phyloP scores from a whole-genome alignment of 2,113 vertebrate species.

The Pycnonotus jocosus region DNA sequence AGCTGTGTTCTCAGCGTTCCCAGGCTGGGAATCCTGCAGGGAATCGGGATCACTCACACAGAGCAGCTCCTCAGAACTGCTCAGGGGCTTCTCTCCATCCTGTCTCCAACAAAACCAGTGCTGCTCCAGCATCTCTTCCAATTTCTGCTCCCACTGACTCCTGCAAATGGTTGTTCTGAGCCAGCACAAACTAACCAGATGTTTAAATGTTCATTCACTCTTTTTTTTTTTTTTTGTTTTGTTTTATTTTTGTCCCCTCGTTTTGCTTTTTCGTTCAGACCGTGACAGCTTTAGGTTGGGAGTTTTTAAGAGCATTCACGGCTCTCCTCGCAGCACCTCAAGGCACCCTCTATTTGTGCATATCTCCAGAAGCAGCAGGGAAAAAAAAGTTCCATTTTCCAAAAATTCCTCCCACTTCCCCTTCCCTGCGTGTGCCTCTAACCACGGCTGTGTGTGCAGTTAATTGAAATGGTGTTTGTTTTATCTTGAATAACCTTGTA shows the following conservation, averaged over 20 bases:
- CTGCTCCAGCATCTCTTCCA: not conserved
- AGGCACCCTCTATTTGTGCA: conserved; percentile 29
- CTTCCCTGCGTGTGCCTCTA: conserved; percentile 53
- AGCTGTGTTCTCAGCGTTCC: not conserved
- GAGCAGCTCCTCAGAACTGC: not conserved
- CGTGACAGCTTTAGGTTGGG: not conserved
- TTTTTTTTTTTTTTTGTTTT: not conserved
- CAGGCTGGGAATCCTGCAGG: not conserved
- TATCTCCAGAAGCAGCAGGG: conserved; percentile 17
- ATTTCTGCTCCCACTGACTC: not conserved
- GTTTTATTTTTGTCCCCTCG: not conserved
- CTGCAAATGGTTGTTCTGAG: not conserved
- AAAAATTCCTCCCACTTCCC: conserved; percentile 46
- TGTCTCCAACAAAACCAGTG: not conserved
- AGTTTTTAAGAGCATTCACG: not conserved
- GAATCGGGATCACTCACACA: accelerated
- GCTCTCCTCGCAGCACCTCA: not conserved
- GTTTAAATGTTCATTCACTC: not conserved
- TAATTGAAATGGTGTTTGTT: conserved; percentile 66
- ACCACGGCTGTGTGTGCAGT: conserved; percentile 16
- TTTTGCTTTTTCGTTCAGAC: not conserved
- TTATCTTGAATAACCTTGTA: conserved; percentile 60
- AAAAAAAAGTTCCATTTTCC: conserved; percentile 38
- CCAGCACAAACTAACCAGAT: not conserved
- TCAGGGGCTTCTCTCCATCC: not conserved